A percentile compares a stretch with the other conserved stretches of the same genome.
These are phyloP conservation scores for Atta cephalotes DNA, from an alignment of 1,140 invertebrate genomes.

Conservation along the genomic window DNA sequence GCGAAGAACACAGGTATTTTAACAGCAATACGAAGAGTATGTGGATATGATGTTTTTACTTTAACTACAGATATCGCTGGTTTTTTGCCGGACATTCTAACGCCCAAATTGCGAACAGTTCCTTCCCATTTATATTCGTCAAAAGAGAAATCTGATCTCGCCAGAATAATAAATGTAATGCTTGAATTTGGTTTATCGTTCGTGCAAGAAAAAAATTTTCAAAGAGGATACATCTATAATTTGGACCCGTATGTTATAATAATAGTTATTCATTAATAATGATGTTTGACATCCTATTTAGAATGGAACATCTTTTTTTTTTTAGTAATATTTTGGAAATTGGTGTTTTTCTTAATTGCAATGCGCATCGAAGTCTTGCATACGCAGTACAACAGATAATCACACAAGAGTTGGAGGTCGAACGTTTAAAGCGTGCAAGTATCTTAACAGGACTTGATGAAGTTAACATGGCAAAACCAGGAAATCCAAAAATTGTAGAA, in stretches of 20 bases:
- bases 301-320: slow-evolving; percentile 35
- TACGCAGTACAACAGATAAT: slow-evolving; percentile 92
- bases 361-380: slow-evolving; percentile 81
- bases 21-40: slow-evolving; percentile 86
- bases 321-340: slow-evolving; percentile 85
- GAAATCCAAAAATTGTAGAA: not conserved
- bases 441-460: slow-evolving; percentile 76
- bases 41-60: slow-evolving; percentile 87
- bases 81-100: slow-evolving; percentile 91
- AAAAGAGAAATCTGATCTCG: slow-evolving; percentile 91
- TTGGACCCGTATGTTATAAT: slow-evolving; percentile 92
- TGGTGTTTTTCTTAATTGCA: slow-evolving; percentile 81
- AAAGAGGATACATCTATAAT: slow-evolving; percentile 93
- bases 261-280: not conserved
- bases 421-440: slow-evolving; percentile 88
- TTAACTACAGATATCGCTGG: slow-evolving; percentile 92
- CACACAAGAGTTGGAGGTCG: slow-evolving; percentile 91
- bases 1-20: slow-evolving; percentile 88
- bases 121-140: slow-evolving; percentile 91
- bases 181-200: slow-evolving; percentile 96
- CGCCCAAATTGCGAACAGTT: slow-evolving; percentile 92
- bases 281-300: slow-evolving; percentile 14
- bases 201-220: slow-evolving; percentile 91
- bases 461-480: not conserved
- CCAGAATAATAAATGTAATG: slow-evolving; percentile 93